Conservation (phyloP, 2,113 vertebrate genomes). For the Urocynchramus pylzowi region DNA sequence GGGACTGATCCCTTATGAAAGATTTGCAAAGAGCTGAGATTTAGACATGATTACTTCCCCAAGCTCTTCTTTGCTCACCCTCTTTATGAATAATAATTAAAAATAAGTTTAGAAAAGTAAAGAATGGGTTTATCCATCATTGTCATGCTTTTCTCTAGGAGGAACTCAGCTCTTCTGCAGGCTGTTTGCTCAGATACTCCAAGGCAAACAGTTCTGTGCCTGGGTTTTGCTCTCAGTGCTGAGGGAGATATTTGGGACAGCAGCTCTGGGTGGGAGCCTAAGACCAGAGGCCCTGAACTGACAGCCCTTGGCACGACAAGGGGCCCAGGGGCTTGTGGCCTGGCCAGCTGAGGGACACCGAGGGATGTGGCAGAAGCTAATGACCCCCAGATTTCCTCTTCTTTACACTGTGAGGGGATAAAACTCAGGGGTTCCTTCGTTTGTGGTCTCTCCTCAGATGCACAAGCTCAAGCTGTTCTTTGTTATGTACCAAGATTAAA, state of each 20-base stretch:
- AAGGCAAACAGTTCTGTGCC: background rate
- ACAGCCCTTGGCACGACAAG: background rate
- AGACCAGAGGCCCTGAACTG: background rate
- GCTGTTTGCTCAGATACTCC: background rate
- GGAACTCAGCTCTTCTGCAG: fast-evolving
- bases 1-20: background rate
- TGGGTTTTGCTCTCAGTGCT: background rate
- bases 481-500: background rate
- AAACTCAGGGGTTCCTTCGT: background rate
- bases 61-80: background rate
- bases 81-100: background rate
- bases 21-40: background rate
- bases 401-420: background rate
- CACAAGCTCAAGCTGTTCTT: background rate
- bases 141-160: background rate
- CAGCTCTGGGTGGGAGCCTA: background rate
- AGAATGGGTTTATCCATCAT: background rate
- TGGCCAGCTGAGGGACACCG: background rate
- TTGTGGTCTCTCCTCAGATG: background rate
- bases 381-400: background rate
- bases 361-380: background rate
- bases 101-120: fast-evolving
- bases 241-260: background rate
- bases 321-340: background rate
- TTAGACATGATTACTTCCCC: background rate